A percentile compares a stretch with the other conserved stretches of the same genome.
Evolutionary conservation across 1,140 invertebrate species (phyloP).

Genomic region (Micrasema longulum): DNA sequence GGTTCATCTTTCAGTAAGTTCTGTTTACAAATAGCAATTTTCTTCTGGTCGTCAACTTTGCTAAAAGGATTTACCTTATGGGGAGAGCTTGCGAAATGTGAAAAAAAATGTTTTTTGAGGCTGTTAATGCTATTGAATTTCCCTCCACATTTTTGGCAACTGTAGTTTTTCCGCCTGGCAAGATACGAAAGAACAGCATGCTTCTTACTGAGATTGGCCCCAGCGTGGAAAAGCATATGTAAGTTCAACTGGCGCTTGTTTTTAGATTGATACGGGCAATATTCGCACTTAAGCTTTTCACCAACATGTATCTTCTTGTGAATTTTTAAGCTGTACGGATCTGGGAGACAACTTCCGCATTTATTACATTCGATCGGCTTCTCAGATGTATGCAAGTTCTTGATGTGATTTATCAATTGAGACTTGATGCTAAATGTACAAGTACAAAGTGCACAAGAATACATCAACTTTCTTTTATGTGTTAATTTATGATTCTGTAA

Average conservation of each 20-base stretch:
- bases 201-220: constrained; percentile 5
- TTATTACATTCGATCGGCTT: constrained; percentile 92
- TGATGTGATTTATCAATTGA: constrained; percentile 94
- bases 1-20: neutral
- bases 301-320: constrained; percentile 64
- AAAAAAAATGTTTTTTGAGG: constrained; percentile 21
- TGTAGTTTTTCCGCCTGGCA: constrained; percentile 7
- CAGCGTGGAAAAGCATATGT: constrained; percentile 7
- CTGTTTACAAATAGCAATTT: neutral
- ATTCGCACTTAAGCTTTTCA: constrained; percentile 5
- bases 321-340: constrained; percentile 82
- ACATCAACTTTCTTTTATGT: constrained; percentile 93
- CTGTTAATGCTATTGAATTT: constrained; percentile 2
- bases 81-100: neutral
- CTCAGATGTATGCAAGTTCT: constrained; percentile 95
- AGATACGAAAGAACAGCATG: constrained; percentile 10
- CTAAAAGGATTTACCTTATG: neutral
- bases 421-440: constrained; percentile 97
- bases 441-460: constrained; percentile 94
- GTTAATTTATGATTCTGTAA: constrained; percentile 94
- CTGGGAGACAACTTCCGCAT: constrained; percentile 93
- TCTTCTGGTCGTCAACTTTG: neutral
- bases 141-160: constrained; percentile 9
- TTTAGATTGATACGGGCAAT: constrained; percentile 4
- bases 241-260: constrained; percentile 13